Evolutionary conservation across 2,113 vertebrate species (phyloP).

Genomic region (Oostethus manadensis): DNA sequence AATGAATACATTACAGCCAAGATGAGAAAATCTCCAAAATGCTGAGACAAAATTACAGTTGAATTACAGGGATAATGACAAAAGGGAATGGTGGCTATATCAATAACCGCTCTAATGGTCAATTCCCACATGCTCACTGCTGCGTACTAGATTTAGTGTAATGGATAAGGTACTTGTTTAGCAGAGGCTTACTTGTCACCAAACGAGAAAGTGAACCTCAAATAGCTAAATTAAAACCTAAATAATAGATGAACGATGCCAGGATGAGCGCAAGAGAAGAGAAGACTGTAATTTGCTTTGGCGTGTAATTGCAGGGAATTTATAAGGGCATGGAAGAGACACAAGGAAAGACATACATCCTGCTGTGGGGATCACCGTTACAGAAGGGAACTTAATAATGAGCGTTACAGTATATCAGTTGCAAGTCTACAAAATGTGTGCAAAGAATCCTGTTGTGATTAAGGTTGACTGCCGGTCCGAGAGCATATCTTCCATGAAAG

Average conservation of each 20-base stretch:
- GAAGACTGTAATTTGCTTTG: slow-evolving; percentile 68
- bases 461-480: slow-evolving; percentile 35
- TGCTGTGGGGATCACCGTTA: slow-evolving; percentile 56
- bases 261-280: slow-evolving; percentile 62
- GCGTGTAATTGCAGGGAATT: slow-evolving; percentile 65
- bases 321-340: slow-evolving; percentile 55
- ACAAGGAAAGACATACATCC: slow-evolving; percentile 39
- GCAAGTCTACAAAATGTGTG: slow-evolving; percentile 55
- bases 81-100: slow-evolving; percentile 69
- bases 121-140: slow-evolving; percentile 69
- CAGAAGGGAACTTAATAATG: slow-evolving; percentile 49
- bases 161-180: slow-evolving; percentile 73
- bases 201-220: slow-evolving; percentile 72
- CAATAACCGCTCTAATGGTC: slow-evolving; percentile 73
- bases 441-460: slow-evolving; percentile 55
- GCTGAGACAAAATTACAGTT: slow-evolving; percentile 67
- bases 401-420: slow-evolving; percentile 32
- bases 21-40: slow-evolving; percentile 61
- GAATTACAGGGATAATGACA: slow-evolving; percentile 70
- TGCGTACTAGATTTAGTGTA: slow-evolving; percentile 70
- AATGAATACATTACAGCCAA: slow-evolving; percentile 57
- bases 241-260: slow-evolving; percentile 77
- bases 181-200: slow-evolving; percentile 67
- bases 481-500: slow-evolving; percentile 19
- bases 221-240: slow-evolving; percentile 78